Evolutionary conservation across 2,888 invertebrate genomes (phyloP).

Genomic region (Danaus chrysippus): DNA sequence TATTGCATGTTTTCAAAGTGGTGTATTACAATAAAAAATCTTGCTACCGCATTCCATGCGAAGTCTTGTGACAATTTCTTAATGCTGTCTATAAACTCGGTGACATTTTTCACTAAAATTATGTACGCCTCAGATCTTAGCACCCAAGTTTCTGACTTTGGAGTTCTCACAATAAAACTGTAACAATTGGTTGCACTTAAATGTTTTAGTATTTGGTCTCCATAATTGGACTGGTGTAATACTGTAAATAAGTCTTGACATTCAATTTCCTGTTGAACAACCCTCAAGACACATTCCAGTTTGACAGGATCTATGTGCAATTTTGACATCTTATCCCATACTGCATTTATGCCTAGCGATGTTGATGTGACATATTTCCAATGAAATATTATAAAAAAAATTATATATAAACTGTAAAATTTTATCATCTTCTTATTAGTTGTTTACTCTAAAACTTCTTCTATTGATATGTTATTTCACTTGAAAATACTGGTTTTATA

Average conservation of each 20-base stretch:
- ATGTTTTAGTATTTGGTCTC: constrained; percentile 30
- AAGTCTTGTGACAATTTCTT: constrained; percentile 38
- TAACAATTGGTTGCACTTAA: constrained; percentile 40
- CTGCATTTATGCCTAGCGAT: neutral
- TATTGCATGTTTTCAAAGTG: constrained; percentile 33
- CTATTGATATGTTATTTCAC: too few species aligned
- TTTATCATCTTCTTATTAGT: too few species aligned
- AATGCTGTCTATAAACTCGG: constrained; percentile 38
- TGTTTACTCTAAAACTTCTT: too few species aligned
- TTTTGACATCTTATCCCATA: neutral
- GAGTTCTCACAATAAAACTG: constrained; percentile 39
- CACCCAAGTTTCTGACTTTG: constrained; percentile 35
- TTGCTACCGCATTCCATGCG: constrained; percentile 49
- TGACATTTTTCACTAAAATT: constrained; percentile 38
- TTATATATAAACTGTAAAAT: too few species aligned
- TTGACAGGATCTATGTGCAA: neutral
- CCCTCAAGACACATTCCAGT: neutral
- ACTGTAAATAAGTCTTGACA: constrained; percentile 16
- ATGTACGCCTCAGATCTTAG: constrained; percentile 44
- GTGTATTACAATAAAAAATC: constrained; percentile 38
- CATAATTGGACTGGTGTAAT: constrained; percentile 10
- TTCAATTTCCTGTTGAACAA: constrained; percentile 2
- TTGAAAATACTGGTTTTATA: too few species aligned
- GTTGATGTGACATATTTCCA: neutral
- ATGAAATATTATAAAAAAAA: neutral